Base-by-base conservation (phyloP, 1,140 invertebrate genomes). In the Drosophila kohkoa region DNA sequence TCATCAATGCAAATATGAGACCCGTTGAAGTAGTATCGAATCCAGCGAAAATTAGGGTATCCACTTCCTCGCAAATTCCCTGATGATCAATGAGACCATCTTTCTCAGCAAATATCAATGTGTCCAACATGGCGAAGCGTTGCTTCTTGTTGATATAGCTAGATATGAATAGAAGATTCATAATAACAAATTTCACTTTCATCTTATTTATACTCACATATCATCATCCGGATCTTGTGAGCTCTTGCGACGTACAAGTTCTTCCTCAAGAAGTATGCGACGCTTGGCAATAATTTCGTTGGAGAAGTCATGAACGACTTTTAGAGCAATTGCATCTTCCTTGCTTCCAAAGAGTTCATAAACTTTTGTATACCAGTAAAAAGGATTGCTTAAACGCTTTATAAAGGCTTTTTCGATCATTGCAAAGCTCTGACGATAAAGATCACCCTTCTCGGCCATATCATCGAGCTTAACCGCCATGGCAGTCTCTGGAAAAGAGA, bases 61-160 rank as follows among this genome's bases (percentile, higher is more conserved):
- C 96, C 3, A 97, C 96, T 94, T 97, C 96, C 83, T 97, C 96
- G 76, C 95, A 94, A 46, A 98, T 96, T 63, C 96, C 96, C 45
- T 93, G 68, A 72, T 96, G 93, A 64, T 94, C 94, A 45, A 95
- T 94, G 0, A 82, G 93, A n/a, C 92, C 90, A 55, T 93, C 88
- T 25, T 93, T 92, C 55, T 94, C 94, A 10, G 94, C 93, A 78
- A 94, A 92, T 6, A 97, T 92, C 1, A 97, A 72, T 28, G 97
- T 93, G 93, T 98, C 97, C 46, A 98, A 91, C 94, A 98, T 97
- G 6, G 97, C 96, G 5, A 95, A 92, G 67, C 95, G 94, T 69
- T 94, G 95, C 66, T 94, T 94, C n/a, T 82, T 90, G 11, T 78
- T 81, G 15, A 68, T 38, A 10, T 38, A 38, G 10, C 35, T 38